Evolutionary conservation across 1,140 invertebrate genomes (phyloP).

Genomic region (Dreissena rostriformis): DNA sequence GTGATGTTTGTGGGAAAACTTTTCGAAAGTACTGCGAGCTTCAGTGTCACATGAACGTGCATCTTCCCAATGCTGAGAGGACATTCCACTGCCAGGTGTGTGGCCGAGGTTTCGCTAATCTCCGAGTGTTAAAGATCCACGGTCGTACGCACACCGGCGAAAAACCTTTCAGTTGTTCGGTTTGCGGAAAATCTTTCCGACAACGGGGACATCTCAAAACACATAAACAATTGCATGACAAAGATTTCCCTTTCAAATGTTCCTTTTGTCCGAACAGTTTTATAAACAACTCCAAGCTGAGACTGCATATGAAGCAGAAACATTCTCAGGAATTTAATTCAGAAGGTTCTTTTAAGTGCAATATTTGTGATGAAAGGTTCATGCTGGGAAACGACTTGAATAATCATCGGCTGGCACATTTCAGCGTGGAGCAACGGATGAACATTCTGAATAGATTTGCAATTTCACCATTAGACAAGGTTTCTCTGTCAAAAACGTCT

Average conservation of each 20-base stretch:
- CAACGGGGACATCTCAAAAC: not conserved
- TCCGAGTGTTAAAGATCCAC: not conserved
- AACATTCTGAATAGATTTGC: not conserved
- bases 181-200: not conserved
- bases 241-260: not conserved
- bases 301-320: not conserved
- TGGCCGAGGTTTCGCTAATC: not conserved
- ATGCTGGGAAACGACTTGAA: not conserved
- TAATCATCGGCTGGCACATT: not conserved
- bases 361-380: not conserved
- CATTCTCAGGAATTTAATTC: not conserved
- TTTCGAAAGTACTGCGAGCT: not conserved
- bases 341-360: not conserved
- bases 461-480: not conserved
- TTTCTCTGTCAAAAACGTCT: too few relatives aligned
- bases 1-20: not conserved
- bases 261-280: not conserved
- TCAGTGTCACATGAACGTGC: not conserved
- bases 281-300: not conserved
- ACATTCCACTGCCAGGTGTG: not conserved
- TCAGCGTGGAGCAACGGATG: not conserved
- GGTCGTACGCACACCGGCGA: not conserved
- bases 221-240: not conserved
- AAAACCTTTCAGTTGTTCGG: not conserved
- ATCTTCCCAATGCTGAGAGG: not conserved